A percentile compares a stretch with the other conserved stretches of the same genome.
Conservation (phyloP, 2,113 vertebrate species). For the Callipepla squamata region DNA sequence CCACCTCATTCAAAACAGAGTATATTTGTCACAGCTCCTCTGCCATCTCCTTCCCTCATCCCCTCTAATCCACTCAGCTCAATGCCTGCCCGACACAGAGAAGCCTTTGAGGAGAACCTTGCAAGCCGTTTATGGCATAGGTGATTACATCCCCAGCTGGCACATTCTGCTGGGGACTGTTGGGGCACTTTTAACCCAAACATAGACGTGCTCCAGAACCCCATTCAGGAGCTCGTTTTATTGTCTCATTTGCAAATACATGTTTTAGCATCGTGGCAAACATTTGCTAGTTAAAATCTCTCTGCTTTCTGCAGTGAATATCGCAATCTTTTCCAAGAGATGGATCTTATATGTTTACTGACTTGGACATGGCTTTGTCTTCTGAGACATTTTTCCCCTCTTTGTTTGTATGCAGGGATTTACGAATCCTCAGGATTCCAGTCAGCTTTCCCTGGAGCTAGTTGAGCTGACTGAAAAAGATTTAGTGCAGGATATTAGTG, state of each 20-base stretch:
- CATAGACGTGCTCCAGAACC: background rate
- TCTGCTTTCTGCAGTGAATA: background rate
- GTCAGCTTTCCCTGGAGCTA: background rate
- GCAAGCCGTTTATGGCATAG: background rate
- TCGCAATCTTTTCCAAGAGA: background rate
- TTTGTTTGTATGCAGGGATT: background rate
- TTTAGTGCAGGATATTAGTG: background rate
- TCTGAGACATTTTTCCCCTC: background rate
- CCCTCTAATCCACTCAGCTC: slow-evolving; percentile 45
- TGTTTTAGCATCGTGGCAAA: background rate
- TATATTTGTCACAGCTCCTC: background rate
- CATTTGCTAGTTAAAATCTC: background rate
- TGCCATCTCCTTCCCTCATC: background rate
- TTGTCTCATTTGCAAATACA: background rate
- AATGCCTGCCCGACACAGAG: background rate
- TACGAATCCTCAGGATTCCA: background rate
- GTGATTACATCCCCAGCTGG: background rate
- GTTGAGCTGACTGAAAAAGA: background rate
- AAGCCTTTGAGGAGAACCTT: background rate
- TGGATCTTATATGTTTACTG: slow-evolving; percentile 1
- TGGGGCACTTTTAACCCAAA: background rate
- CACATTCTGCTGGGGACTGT: background rate
- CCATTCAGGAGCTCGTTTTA: background rate
- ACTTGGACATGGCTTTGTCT: background rate
- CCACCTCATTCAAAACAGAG: background rate